phyloP scores from a whole-genome alignment of 2,113 vertebrate genomes.

The Colossoma macropomum region DNA sequence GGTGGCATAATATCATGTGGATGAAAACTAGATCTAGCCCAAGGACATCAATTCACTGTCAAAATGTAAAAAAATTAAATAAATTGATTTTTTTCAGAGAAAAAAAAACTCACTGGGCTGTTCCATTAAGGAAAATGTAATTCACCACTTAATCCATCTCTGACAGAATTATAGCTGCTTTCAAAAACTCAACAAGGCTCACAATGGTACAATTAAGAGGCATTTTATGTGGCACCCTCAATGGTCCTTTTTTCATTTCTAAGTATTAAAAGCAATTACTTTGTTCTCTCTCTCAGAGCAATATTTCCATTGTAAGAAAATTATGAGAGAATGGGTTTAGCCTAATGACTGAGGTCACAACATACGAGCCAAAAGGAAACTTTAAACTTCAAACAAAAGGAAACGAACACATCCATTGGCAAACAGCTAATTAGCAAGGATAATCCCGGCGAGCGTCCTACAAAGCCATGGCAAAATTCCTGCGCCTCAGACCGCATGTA shows the following conservation, averaged over 20 bases:
- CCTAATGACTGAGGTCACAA: background rate
- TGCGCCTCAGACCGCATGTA: background rate
- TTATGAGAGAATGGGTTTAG: background rate
- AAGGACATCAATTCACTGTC: background rate
- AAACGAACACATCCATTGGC: background rate
- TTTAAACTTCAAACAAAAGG: constrained; percentile 10
- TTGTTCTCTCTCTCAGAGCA: background rate
- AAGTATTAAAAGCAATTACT: constrained; percentile 6
- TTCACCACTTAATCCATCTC: background rate
- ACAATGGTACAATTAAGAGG: background rate
- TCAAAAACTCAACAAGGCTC: background rate
- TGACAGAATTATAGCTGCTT: constrained; percentile 14
- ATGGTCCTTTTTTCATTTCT: background rate
- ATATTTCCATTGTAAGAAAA: background rate
- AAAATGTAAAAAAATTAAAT: too few relatives aligned
- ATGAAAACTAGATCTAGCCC: too few relatives aligned
- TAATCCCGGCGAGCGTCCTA: background rate
- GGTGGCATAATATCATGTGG: too few relatives aligned
- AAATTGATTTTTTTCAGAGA: too few relatives aligned
- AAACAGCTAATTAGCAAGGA: constrained; percentile 2
- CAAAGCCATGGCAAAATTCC: constrained; percentile 10
- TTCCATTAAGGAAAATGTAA: background rate
- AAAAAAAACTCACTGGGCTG: background rate
- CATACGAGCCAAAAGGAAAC: constrained; percentile 3
- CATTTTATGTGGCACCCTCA: background rate